Evolutionary conservation across 2,797 vertebrate genomes (phyloP), one percentile per base, ranked within the genome.

Genomic region (Takifugu ocellatus): DNA sequence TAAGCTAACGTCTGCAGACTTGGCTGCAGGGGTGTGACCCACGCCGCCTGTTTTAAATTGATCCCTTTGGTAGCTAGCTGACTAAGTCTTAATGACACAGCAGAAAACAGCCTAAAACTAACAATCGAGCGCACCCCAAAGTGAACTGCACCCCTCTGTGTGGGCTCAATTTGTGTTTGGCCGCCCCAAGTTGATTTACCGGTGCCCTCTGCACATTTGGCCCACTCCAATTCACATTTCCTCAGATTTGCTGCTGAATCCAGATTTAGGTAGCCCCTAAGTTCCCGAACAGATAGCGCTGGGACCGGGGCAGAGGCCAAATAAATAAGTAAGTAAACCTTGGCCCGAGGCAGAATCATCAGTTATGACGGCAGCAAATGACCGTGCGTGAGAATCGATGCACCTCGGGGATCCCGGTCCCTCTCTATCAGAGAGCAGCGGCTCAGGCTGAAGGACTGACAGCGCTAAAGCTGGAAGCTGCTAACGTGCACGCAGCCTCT

Each of bases 241-340:
- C 16, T 65, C 33, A 72, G 63, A 78, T 77, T 39, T 69, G 74
- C 42, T 74, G 68, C 70, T 71, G 58, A 44, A 47, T 46, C 62
- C 59, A 49, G 58, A 70, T 48, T 49, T 49, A 59, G 76, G 70
- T 68, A 46, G 60, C 61, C 57, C 36, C 25, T 52, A 16, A 73
- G 56, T 50, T 52, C 53, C 64, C 54, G 70, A 65, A 75, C 72
- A 67, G 72, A 77, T 65, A 45, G 64, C 47, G 74, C 50, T 59
- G 9, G 25, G 54, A 72, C 63, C 55, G 17, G 56, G 59, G 68
- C 69, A 59, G 59, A 42, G 57, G 43, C 50, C 65, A 59, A 68
- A 72, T 70, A 79, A 79, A 84, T 81, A 74, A 82, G 70, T 79
- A 86, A 83, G 80, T 75, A 77, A 78, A 78, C 54, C 70, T 59